These are phyloP conservation scores for Aulostomus chinensis DNA, from an alignment of 2,797 vertebrate species.

Conservation along the genomic window DNA sequence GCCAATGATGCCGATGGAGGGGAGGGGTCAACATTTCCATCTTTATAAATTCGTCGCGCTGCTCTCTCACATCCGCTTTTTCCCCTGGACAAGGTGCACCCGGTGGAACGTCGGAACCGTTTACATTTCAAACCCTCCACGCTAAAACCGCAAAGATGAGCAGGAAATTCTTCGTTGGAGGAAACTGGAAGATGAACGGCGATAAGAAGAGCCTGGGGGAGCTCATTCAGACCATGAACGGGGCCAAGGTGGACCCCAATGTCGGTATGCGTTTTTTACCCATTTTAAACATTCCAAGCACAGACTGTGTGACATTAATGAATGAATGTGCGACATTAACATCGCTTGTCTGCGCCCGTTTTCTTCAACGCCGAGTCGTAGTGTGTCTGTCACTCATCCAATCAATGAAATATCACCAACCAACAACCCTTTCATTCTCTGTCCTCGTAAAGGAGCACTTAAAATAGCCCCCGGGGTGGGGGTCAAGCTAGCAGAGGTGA, in stretches of 20 bases:
- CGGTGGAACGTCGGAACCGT: not conserved
- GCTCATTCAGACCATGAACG: slow-evolving; percentile 89
- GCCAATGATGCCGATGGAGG: slow-evolving; percentile 61
- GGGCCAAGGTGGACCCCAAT: slow-evolving; percentile 86
- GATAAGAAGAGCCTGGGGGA: slow-evolving; percentile 93
- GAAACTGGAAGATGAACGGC: slow-evolving; percentile 99
- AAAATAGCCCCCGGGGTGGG: no score
- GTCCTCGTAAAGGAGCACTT: not conserved
- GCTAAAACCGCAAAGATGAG: slow-evolving; percentile 77
- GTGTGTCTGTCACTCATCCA: slow-evolving; percentile 1
- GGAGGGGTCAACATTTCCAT: slow-evolving; percentile 50
- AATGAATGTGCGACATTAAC: no score
- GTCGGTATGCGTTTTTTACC: slow-evolving; percentile 83
- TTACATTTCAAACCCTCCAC: not conserved
- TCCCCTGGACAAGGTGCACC: slow-evolving; percentile 16
- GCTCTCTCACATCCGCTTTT: slow-evolving; percentile 31
- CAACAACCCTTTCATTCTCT: not conserved
- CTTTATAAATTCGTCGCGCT: slow-evolving; percentile 60
- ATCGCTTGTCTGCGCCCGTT: no score
- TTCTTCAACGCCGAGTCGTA: no score
- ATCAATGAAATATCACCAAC: not conserved
- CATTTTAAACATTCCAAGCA: no score
- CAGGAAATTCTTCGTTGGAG: slow-evolving; percentile 97
- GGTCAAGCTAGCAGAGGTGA: no score
- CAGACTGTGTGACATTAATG: no score